Evolutionary conservation across 2,113 vertebrate species (phyloP).

Genomic region (Illadopsis cleaveri): DNA sequence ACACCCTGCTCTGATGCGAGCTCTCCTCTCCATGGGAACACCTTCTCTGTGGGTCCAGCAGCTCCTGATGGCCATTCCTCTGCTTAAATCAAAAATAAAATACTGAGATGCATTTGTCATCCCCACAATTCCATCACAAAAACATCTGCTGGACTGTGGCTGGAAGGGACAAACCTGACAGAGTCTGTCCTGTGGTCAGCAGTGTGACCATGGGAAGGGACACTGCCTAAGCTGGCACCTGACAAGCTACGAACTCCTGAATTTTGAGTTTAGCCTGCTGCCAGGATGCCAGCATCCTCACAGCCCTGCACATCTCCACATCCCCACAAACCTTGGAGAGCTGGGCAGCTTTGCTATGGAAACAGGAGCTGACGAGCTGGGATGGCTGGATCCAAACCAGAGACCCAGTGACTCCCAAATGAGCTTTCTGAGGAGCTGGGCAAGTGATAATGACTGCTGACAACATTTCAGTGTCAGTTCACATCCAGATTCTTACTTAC

Average conservation of each 20-base stretch:
- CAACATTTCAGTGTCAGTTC: background rate
- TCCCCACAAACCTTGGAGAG: background rate
- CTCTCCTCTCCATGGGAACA: background rate
- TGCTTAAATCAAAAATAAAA: background rate
- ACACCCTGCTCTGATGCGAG: rapidly evolving
- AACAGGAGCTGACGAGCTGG: rapidly evolving
- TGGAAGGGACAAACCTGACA: background rate
- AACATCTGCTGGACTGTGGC: background rate
- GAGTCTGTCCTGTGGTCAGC: too few relatives aligned
- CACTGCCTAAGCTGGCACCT: background rate
- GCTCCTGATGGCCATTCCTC: background rate
- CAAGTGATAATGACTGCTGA: rapidly evolving
- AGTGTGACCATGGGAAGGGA: background rate
- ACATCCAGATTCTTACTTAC: background rate
- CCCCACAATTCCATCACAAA: background rate
- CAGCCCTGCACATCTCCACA: background rate
- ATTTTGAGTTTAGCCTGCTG: background rate
- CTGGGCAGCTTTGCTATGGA: background rate
- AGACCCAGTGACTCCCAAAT: background rate
- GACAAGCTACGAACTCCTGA: rapidly evolving
- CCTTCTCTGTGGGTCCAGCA: background rate
- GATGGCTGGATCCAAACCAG: background rate
- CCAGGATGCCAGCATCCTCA: background rate
- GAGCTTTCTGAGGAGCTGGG: background rate
- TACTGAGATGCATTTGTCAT: background rate